Conservation (phyloP, 2,888 invertebrate genomes). For the Pyrgus malvae region DNA sequence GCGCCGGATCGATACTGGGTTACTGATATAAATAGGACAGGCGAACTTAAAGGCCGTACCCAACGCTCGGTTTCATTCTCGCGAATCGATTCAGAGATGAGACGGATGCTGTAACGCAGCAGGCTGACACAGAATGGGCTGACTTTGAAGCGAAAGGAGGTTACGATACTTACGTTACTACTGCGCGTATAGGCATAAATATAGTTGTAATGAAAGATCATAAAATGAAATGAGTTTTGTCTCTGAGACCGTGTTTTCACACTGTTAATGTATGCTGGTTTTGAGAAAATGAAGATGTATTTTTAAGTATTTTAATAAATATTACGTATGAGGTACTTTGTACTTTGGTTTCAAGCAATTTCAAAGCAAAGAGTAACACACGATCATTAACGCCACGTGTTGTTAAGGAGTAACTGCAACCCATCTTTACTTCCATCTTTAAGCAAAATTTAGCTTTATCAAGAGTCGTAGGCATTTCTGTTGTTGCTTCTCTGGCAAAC, state of each 20-base stretch:
- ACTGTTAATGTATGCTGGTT: background rate
- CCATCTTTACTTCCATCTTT: no score
- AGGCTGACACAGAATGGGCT: slow-evolving; percentile 2
- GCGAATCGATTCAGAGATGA: slow-evolving; percentile 57
- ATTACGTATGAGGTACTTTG: no score
- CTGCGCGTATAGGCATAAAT: slow-evolving; percentile 20
- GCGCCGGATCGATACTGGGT: slow-evolving; percentile 73
- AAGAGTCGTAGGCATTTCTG: no score
- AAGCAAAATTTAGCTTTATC: no score
- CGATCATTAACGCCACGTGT: no score
- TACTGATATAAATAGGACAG: slow-evolving; percentile 76
- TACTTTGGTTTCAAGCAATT: no score
- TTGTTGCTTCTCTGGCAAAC: no score
- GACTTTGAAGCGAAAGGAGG: slow-evolving; percentile 20
- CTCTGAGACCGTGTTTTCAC: background rate
- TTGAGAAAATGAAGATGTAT: no score
- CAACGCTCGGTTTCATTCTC: slow-evolving; percentile 63
- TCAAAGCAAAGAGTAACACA: no score
- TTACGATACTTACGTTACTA: slow-evolving; percentile 18
- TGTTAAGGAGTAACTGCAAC: no score
- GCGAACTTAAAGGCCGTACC: slow-evolving; percentile 55
- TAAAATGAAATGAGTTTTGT: background rate
- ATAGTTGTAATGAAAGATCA: slow-evolving; percentile 12
- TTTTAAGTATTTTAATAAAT: no score
- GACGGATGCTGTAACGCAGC: slow-evolving; percentile 42